Percentiles rank a stretch among this genome's conserved stretches.
Evolutionary conservation across 2,888 invertebrate genomes (phyloP).

Genomic region (Byasa hedistus): DNA sequence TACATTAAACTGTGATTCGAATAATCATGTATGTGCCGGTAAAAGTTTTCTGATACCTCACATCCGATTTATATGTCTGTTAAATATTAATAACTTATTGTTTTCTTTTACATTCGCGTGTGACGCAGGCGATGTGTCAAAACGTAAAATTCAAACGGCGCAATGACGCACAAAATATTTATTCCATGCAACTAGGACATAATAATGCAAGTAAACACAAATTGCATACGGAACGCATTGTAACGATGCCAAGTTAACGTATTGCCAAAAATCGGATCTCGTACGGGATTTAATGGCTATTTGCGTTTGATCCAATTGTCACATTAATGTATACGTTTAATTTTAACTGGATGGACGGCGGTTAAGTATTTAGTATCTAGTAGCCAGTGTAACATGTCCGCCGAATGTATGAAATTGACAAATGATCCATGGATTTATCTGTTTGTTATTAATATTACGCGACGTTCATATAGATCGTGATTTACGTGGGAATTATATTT

Average conservation of each 20-base stretch:
- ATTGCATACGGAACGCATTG: conserved; percentile 52
- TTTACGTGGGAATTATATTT: too few species aligned
- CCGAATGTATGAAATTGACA: conserved; percentile 17
- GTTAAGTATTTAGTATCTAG: conserved; percentile 10
- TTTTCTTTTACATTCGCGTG: not conserved
- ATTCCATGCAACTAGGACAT: conserved; percentile 38
- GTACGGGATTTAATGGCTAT: conserved; percentile 47
- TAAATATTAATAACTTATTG: too few species aligned
- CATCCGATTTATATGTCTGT: too few species aligned
- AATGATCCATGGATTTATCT: conserved; percentile 23
- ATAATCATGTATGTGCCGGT: too few species aligned
- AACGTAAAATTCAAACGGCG: conserved; percentile 2
- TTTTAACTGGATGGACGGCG: conserved; percentile 20
- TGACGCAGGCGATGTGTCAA: conserved; percentile 13
- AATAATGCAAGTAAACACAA: conserved; percentile 63
- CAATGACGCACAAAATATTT: conserved; percentile 37
- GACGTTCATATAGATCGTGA: not conserved
- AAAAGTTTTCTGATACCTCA: too few species aligned
- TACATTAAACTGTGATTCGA: too few species aligned
- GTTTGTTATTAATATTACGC: conserved; percentile 17
- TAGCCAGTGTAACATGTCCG: conserved; percentile 20
- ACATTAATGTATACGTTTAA: conserved; percentile 34
- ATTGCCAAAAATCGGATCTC: conserved; percentile 58
- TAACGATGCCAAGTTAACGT: conserved; percentile 55
- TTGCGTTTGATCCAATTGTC: conserved; percentile 48